A percentile compares a stretch with the other conserved stretches of the same genome.
Conservation (phyloP, 2,888 invertebrate species). For the Dorcus parallelipipedus region DNA sequence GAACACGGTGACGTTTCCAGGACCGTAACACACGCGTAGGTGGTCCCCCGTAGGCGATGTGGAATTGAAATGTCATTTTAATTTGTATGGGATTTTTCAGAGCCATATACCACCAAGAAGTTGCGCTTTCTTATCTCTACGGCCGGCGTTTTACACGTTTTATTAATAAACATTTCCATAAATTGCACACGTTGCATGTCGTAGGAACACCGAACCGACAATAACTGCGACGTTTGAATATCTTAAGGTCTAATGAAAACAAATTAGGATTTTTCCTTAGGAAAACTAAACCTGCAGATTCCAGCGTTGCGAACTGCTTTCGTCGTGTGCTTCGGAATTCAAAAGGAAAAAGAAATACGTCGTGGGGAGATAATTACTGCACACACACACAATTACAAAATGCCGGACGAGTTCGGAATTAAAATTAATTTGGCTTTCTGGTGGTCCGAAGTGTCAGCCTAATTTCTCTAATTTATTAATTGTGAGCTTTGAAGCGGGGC, state of each 20-base stretch:
- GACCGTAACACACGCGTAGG: constrained; percentile 23
- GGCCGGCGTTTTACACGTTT: background rate
- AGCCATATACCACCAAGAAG: constrained; percentile 22
- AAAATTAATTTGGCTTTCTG: constrained; percentile 15
- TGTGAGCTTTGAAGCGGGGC: constrained; percentile 6
- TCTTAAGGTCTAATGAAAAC: no score
- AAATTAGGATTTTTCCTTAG: no score
- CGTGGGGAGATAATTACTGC: no score
- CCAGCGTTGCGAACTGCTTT: no score
- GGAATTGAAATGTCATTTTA: constrained; percentile 33
- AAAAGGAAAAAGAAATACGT: no score
- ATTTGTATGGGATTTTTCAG: constrained; percentile 30
- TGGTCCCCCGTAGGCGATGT: constrained; percentile 28
- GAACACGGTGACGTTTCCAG: constrained; percentile 16
- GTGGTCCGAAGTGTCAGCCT: constrained; percentile 13
- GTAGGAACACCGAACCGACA: background rate
- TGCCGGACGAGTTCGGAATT: background rate
- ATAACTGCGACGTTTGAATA: background rate
- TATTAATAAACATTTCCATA: background rate
- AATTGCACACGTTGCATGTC: background rate
- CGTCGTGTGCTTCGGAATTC: no score
- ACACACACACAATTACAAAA: no score
- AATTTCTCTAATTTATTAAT: constrained; percentile 16
- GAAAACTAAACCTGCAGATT: no score
- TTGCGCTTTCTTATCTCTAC: background rate